Base-by-base conservation (phyloP, 2,888 invertebrate genomes). In the Ceramica pisi region DNA sequence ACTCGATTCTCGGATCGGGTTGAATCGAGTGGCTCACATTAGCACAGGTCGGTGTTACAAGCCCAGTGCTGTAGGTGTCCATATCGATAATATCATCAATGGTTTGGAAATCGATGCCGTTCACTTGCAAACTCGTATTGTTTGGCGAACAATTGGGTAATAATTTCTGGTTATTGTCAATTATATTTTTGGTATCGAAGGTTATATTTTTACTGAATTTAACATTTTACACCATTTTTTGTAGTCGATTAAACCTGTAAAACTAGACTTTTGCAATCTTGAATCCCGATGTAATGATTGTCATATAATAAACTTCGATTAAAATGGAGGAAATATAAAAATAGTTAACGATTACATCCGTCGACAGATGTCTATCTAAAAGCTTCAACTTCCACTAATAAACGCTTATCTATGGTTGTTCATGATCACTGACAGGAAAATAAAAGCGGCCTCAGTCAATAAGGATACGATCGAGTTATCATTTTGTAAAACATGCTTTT, bases 81-180 rank as follows among this genome's bases (percentile, higher is more conserved):
- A 62, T 89, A 88, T 89, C 89, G 85, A 81, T 86, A 84, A 81
- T 85, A 86, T 83, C 84, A 88, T 88, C 89, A 83, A 88, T 84
- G 80, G 75, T 87, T 89, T 86, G 82, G 83, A 85, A 85, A 87
- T 86, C 86, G 83, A 86, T 68, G 78, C 82, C 89, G 85, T 89
- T 88, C 87, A 89, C 89, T 89, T 88, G 86, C 84, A 64, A 67
- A 75, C 83, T 81, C 71, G 86, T 84, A 87, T 89, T 88, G 86
- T 87, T 84, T 86, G 87, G 80, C 82, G 59, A 86, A 81, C 84
- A 78, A 81, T 86, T 86, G 83, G 78, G 85, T 80, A 87, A 84
- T 79, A 53, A 73, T 69, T 73, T 75, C 67, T 50, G 23, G 69
- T 65, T 60, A 71, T 66, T 81, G 81, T 71, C 61, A 66, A 57